Evolutionary conservation across 92 coral and sea anemone genomes (phyloP), one percentile per base, ranked within the genome.

Genomic region (Hydrozoanthus gracilis): DNA sequence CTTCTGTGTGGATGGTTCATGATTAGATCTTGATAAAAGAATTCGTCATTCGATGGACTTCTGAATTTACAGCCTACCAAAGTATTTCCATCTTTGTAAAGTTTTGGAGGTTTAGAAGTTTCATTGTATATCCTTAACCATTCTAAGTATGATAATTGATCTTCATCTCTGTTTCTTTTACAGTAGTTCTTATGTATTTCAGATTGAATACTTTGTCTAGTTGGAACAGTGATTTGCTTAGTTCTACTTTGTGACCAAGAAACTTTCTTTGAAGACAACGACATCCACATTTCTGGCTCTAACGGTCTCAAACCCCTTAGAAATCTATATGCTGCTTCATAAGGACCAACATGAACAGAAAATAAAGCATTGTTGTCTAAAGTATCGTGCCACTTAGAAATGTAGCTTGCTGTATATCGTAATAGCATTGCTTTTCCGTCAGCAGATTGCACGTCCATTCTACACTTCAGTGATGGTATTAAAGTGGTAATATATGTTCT

Each of bases 391-490:
- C 88, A 70, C 11, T 91, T 91, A 3, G 87, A 76, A 2, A 88
- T 77, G 17, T 91, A 91, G 12, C 76, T 73, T 1, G 89, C 14
- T 0, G 82, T 87, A 84, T 83, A 88, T 60, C 68, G 71, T 35
- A 91, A 12, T 8, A 88, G 44, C 89, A 91, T 88, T 46, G 71
- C 91, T 17, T 66, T 84, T 27, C 86, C 86, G 55, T 91, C 91
- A 0, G 83, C 49, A 12, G 88, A 20, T 60, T 88, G 93, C 15
- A 83, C 79, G 47, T 88, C 91, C 93, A 91, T 91, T 3, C 88
- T 65, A 72, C 91, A 91, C 44, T 77, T 55, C 12, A 91, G 39
- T 1, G 86, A 69, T 16, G 91, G 93, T 4, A 79, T 48, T 20
- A 88, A 2, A 51, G 91, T 76, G 0, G 85, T 39, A 6, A 91